These are phyloP conservation scores for Eulemur rufifrons DNA, from an alignment of 2,113 vertebrate species.

Conservation along the genomic window DNA sequence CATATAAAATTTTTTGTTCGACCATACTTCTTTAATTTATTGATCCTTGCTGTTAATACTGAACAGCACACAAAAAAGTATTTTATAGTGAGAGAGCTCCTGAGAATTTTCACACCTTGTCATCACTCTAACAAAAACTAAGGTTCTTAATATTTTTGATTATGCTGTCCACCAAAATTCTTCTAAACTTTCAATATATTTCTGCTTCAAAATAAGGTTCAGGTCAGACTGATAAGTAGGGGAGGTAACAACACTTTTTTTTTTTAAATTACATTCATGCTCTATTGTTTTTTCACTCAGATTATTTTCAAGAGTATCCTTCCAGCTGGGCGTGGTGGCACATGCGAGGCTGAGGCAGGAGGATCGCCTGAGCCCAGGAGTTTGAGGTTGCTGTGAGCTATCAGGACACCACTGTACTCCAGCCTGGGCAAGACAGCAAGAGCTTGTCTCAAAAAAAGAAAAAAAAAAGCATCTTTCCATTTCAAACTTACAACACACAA, in stretches of 20 bases:
- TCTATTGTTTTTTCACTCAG: background rate
- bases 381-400: no score
- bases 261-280: background rate
- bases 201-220: background rate
- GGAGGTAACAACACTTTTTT: background rate
- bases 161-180: background rate
- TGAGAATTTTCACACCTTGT: background rate
- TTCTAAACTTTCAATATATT: background rate
- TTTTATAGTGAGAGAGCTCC: background rate
- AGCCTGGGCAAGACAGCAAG: no score
- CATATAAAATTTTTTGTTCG: background rate
- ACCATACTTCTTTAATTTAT: background rate
- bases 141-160: background rate
- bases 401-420: no score
- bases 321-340: background rate
- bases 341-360: background rate
- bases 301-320: conserved; percentile 2
- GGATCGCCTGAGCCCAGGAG: background rate
- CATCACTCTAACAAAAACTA: background rate
- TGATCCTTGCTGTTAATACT: background rate
- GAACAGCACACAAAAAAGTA: background rate
- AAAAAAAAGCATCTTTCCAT: background rate
- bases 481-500: background rate
- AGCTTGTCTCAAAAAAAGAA: no score
- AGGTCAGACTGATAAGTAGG: background rate